phyloP scores from a whole-genome alignment of 2,113 vertebrate species.

The Anseranas semipalmata region DNA sequence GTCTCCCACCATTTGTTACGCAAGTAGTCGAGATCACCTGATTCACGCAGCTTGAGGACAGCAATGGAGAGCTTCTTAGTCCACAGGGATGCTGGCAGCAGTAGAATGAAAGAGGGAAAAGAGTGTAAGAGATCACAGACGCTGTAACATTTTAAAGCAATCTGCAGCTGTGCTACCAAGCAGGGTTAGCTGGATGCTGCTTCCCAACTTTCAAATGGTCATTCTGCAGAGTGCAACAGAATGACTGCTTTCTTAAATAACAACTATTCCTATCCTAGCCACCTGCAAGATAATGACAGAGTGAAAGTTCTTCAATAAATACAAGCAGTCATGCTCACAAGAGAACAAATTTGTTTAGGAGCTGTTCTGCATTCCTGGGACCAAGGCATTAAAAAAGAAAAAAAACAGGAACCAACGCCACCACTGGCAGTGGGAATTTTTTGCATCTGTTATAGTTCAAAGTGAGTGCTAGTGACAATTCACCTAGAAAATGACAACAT shows the following conservation, averaged over 20 bases:
- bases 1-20: constrained; percentile 88
- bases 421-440: fast-evolving
- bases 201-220: fast-evolving
- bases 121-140: not conserved
- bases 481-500: not conserved
- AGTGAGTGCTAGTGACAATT: not conserved
- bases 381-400: not conserved
- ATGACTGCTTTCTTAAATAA: not conserved
- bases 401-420: not conserved
- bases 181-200: not conserved
- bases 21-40: constrained; percentile 80
- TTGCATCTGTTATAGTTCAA: not conserved
- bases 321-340: fast-evolving
- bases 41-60: constrained; percentile 83
- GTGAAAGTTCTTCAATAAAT: fast-evolving
- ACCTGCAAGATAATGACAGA: fast-evolving
- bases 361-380: not conserved
- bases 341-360: not conserved
- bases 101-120: not conserved
- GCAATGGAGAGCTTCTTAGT: constrained; percentile 81
- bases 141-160: fast-evolving
- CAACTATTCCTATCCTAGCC: fast-evolving
- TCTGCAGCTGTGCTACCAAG: fast-evolving
- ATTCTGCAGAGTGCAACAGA: fast-evolving
- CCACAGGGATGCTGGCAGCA: constrained; percentile 75